Base-by-base conservation (phyloP, 2,888 invertebrate genomes). In the Cosmorhoe ocellata region DNA sequence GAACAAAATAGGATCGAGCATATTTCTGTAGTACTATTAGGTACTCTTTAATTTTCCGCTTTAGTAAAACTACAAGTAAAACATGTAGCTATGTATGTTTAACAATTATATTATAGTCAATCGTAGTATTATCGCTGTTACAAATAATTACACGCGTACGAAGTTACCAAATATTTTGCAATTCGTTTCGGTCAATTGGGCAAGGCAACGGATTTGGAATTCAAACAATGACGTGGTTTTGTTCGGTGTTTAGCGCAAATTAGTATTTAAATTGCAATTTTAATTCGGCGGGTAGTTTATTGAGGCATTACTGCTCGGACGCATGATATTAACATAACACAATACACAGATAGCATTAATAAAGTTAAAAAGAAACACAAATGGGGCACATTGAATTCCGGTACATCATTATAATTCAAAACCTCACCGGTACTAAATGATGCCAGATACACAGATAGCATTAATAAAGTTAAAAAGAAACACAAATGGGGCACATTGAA, bases 341-440 rank as follows among this genome's bases (percentile, higher is more conserved):
- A 58, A 49, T 58, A 58, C 57, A 51, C 61, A 64, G 42, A 60
- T 59, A 62, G 57, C 53, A 56, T 60, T 53, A 59, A 61, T 64
- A 55, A 56, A 57, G 59, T 57, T 63, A 71, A 63, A 60, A 66
- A 68, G 77, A 61, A 68, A 81, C 70, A 83, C 61, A 79, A 58
- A 52, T 65, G 56, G 78, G 82, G 75, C 79, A 83, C 82, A 82
- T 77, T 72, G 73, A 79, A 72, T 66, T 75, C 79, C 76, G 79
- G 78, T 76, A 76, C 64, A 74, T 77, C 71, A 72, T 74, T 76
- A 79, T 78, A 78, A 81, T 81, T 76, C 66, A 84, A 79, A 79
- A 70, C 84, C 88, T 88, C 88, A 89, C 88, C 88, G 84, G 80
- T 86, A 76, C 77, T 70, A 67, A 74, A 71, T 71, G 87, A 80